Evolutionary conservation across 2,113 vertebrate genomes (phyloP).

Genomic region (Triplophysa siluroides): DNA sequence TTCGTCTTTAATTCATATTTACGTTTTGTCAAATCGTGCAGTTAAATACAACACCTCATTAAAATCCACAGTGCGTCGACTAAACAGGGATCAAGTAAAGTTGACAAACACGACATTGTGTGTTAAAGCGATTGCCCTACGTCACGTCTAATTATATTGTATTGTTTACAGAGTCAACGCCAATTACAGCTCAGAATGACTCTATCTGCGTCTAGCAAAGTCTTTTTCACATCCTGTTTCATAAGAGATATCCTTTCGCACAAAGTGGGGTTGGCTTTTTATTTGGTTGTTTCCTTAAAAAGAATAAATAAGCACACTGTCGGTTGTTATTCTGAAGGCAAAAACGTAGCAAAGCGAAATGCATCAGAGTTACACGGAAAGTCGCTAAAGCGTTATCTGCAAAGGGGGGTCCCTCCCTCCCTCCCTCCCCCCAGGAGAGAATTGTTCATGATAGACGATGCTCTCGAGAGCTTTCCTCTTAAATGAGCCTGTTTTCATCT

Average conservation of each 20-base stretch:
- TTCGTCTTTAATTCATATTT: background rate
- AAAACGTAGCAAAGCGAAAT: slow-evolving; percentile 30
- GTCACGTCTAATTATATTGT: slow-evolving; percentile 30
- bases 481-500: slow-evolving; percentile 28
- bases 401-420: slow-evolving; percentile 21
- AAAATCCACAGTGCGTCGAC: slow-evolving; percentile 1
- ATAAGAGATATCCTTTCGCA: background rate
- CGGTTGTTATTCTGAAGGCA: slow-evolving; percentile 30
- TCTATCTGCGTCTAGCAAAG: slow-evolving; percentile 9
- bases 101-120: slow-evolving; percentile 20
- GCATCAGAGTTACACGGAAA: slow-evolving; percentile 36
- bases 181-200: slow-evolving; percentile 2
- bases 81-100: slow-evolving; percentile 1
- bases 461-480: background rate
- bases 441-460: slow-evolving; percentile 50
- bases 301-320: slow-evolving; percentile 31
- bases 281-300: slow-evolving; percentile 41
- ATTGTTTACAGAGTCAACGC: slow-evolving; percentile 14
- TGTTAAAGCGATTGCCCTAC: background rate
- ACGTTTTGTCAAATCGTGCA: background rate
- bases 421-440: slow-evolving; percentile 42
- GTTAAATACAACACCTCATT: background rate
- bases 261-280: background rate
- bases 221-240: background rate
- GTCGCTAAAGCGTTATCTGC: slow-evolving; percentile 42